phyloP scores from a whole-genome alignment of 2,888 invertebrate genomes.

The Hemicrepidius hirtus region DNA sequence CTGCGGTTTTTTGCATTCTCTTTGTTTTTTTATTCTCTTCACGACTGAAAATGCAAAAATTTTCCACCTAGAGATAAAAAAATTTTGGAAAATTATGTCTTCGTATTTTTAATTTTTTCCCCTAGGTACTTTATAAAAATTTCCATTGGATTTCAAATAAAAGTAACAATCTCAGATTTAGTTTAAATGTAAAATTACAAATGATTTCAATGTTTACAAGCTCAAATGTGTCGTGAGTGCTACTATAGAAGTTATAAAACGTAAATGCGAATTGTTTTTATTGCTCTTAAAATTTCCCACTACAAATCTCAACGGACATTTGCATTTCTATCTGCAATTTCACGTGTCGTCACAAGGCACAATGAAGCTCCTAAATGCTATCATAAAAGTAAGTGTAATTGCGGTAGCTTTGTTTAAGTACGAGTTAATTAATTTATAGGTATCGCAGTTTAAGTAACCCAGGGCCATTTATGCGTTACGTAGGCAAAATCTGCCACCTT shows the following conservation, averaged over 20 bases:
- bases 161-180: no score
- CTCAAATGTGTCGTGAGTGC: no score
- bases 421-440: constrained; percentile 61
- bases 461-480: constrained; percentile 44
- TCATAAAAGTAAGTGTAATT: constrained; percentile 62
- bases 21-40: no score
- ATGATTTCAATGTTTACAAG: no score
- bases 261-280: constrained; percentile 39
- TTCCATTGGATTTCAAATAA: no score
- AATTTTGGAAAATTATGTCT: no score
- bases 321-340: constrained; percentile 53
- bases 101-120: no score
- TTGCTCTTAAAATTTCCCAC: constrained; percentile 37
- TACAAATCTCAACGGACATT: constrained; percentile 46
- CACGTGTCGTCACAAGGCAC: constrained; percentile 45
- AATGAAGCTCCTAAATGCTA: constrained; percentile 56
- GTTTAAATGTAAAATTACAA: no score
- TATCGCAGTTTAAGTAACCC: constrained; percentile 56
- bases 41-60: no score
- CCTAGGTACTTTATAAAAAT: no score
- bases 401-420: constrained; percentile 60
- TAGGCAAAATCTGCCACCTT: constrained; percentile 32
- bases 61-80: no score
- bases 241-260: constrained; percentile 2
- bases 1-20: no score